These are phyloP conservation scores for Caenorhabditis virilis DNA, from an alignment of 2,888 invertebrate species.

Conservation along the genomic window DNA sequence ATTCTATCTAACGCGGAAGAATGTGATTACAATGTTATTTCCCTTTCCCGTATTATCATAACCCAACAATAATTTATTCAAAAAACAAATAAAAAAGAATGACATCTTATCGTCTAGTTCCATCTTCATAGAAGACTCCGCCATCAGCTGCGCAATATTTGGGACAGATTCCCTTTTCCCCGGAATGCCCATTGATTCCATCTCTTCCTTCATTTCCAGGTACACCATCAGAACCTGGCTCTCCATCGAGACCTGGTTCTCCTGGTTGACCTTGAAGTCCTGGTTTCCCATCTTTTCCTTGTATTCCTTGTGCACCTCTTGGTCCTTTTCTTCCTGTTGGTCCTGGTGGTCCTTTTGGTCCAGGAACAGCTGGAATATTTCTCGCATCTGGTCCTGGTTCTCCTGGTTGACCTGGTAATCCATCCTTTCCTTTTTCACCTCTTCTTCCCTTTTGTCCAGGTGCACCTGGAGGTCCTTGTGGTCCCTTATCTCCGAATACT, in stretches of 20 bases:
- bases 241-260: conserved; percentile 28
- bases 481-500: conserved; percentile 39
- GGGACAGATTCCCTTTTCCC: conserved; percentile 50
- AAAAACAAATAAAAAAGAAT: background rate
- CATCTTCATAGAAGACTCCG: conserved; percentile 50
- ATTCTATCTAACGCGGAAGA: too few relatives aligned
- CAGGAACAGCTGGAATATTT: conserved; percentile 17
- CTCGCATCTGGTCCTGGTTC: conserved; percentile 25
- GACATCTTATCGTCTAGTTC: conserved; percentile 35
- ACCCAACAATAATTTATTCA: conserved; percentile 17
- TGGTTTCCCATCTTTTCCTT: conserved; percentile 43
- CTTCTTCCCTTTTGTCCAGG: conserved; percentile 43
- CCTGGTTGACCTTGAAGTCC: conserved; percentile 43
- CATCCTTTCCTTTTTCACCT: conserved; percentile 51
- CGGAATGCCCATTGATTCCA: conserved; percentile 35
- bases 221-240: conserved; percentile 36
- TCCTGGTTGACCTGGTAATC: conserved; percentile 47
- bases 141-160: conserved; percentile 49
- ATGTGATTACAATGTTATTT: too few relatives aligned
- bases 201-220: conserved; percentile 41
- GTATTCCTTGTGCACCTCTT: conserved; percentile 41
- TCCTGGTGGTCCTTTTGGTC: conserved; percentile 42
- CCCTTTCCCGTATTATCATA: background rate
- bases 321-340: conserved; percentile 42
- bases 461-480: conserved; percentile 39